Percentiles rank a stretch among this genome's conserved stretches.
Evolutionary conservation across 30 jellyfish, hydroid and myxozoan genomes (phyloP).

Genomic region (Rhopilema esculentum): DNA sequence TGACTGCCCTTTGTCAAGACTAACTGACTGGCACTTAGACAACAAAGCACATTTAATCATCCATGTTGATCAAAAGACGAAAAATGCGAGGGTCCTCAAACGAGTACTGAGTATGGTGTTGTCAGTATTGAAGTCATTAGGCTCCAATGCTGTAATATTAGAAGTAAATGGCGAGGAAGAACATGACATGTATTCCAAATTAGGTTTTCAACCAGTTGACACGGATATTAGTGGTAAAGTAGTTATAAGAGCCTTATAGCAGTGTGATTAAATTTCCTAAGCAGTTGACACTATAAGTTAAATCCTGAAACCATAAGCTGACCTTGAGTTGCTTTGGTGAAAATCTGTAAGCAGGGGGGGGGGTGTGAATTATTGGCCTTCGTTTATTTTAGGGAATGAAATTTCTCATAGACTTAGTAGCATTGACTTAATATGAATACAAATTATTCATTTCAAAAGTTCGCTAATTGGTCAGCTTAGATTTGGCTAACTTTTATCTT

Average conservation of each 20-base stretch:
- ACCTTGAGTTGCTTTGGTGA: background rate
- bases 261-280: background rate
- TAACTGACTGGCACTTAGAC: conserved; percentile 73
- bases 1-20: conserved; percentile 19
- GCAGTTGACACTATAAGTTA: background rate
- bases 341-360: no score
- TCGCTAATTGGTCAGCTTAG: no score
- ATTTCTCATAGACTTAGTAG: no score
- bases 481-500: no score
- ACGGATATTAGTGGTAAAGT: conserved; percentile 34
- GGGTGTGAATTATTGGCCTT: no score
- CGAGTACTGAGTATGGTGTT: conserved; percentile 71
- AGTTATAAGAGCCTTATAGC: conserved; percentile 41
- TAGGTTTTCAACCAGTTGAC: conserved; percentile 78
- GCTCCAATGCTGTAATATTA: conserved; percentile 77
- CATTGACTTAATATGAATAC: no score
- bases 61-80: conserved; percentile 61
- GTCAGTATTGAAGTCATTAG: conserved; percentile 87
- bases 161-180: conserved; percentile 65
- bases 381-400: no score
- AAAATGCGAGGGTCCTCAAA: conserved; percentile 72
- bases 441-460: no score
- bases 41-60: conserved; percentile 80
- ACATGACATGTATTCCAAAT: conserved; percentile 70
- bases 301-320: background rate